Evolutionary conservation across 2,797 vertebrate genomes (phyloP), one percentile per base, ranked within the genome.

Genomic region (Gouania willdenowi): DNA sequence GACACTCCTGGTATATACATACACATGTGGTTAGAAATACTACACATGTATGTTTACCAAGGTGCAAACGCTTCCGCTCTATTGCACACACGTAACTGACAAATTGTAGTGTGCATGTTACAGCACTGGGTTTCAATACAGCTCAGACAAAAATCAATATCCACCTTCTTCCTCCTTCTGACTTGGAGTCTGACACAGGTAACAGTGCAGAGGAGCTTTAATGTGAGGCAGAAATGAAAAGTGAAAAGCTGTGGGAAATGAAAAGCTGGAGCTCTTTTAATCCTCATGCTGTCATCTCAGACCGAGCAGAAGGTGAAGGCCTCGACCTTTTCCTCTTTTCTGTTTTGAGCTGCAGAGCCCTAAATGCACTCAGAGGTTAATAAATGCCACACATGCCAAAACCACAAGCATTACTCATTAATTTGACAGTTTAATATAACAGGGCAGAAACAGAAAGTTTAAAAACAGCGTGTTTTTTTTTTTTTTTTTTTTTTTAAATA

Each of bases 101-200:
- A 33, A 44, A 5, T 26, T 34, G 26, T 14, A 23, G 26, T 5
- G 23, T 33, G 24, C 28, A 21, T 34, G 30, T 66, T 32, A 59
- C 43, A 33, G 25, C 21, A 23, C 44, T 19, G 30, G 12, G 30
- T 37, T 39, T 18, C 2, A 5, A 40, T 42, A 43, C 32, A 29
- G 18, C 35, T 42, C 31, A 34, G 30, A 23, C 2, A 41, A 25
- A 49, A 75, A 70, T 75, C 60, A 45, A 48, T 66, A 51, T 51
- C 66, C 52, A 36, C 59, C 60, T 45, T 46, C 39, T 40, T 42
- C 30, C 63, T 22, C 45, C 27, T 44, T 24, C 17, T 45, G 36
- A 28, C 27, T 47, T 39, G 6, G 27, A 39, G 48, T 54, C 25
- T 56, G 45, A 48, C 47, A 49, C 46, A 28, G 41, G 28, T 5